A percentile compares a stretch with the other conserved stretches of the same genome.
These are phyloP conservation scores for Deilephila elpenor DNA, from an alignment of 2,888 invertebrate species.

Conservation along the genomic window DNA sequence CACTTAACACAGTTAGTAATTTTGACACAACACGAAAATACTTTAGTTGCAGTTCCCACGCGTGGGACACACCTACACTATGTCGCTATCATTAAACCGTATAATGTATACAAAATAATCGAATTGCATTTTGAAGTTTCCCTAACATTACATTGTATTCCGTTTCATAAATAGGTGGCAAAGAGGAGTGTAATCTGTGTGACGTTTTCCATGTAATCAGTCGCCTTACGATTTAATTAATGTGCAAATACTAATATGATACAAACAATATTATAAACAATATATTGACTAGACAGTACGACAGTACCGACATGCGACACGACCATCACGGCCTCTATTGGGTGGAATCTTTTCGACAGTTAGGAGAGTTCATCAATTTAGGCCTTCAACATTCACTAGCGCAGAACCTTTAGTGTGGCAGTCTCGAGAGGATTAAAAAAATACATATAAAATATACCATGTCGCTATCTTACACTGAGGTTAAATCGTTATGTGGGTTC, in stretches of 20 bases:
- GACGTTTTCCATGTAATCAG: constrained; percentile 52
- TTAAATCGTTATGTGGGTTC: neutral
- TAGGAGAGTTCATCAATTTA: constrained; percentile 47
- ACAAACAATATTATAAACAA: constrained; percentile 76
- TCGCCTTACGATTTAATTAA: constrained; percentile 58
- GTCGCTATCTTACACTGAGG: constrained; percentile 11
- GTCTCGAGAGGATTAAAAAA: constrained; percentile 21
- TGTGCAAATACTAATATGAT: constrained; percentile 72
- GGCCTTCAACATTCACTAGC: constrained; percentile 59
- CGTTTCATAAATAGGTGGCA: constrained; percentile 34
- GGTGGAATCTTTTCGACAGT: constrained; percentile 58
- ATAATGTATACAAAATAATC: constrained; percentile 19
- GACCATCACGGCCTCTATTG: constrained; percentile 65
- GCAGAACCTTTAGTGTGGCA: constrained; percentile 56
- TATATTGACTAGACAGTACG: constrained; percentile 83
- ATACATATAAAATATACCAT: constrained; percentile 21
- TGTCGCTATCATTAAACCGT: neutral
- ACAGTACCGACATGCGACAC: constrained; percentile 70
- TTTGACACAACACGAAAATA: constrained; percentile 34
- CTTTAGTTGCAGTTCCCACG: constrained; percentile 28
- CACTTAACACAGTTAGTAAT: constrained; percentile 36
- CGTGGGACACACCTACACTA: constrained; percentile 3
- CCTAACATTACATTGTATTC: neutral
- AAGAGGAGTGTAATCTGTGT: constrained; percentile 39
- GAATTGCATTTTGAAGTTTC: constrained; percentile 16